Base-by-base conservation (phyloP, 2,888 invertebrate species). In the Lagria hirta region DNA sequence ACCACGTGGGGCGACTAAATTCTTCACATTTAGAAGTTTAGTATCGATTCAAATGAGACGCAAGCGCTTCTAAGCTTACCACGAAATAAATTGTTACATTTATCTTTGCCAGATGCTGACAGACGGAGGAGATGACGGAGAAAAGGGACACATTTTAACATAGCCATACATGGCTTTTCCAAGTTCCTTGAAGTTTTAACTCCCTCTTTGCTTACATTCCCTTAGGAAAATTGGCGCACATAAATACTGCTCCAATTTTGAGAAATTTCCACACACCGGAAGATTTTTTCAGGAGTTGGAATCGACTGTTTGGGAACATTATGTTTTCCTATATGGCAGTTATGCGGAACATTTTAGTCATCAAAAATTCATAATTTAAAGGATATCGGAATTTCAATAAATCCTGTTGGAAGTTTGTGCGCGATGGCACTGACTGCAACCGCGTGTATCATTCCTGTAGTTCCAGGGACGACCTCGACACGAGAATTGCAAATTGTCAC, bases 341-440 rank as follows among this genome's bases (percentile, higher is more conserved):
- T 22, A 24, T 24, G 27, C 27, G 21, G 28, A 18, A 26, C 30
- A 28, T 29, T 34, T 30, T n/a, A 18, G 16, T 14, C 29, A 35
- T 35, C 33, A 41, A 26, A 44, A 38, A 44, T 44, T 44, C 38
- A 38, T 44, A 46, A 46, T 46, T 42, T 37, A 17, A 12, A 22
- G 30, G 34, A 32, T 47, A 47, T 47, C 32, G 47, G 47, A 47
- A 47, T 47, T 47, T 37, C 41, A 20, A 42, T 47, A 47, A 47
- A 47, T 47, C 35, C 30, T n/a, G 15, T 36, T 18, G 15, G 37
- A 24, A 34, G 40, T 30, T 29, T 46, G 57, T 38, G 47, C 50
- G 32, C 43, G 54, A 52, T 54, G 55, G 55, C 48, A 55, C 57
- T 38, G 41, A 42, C 49, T 47, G 38, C 44, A 48, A 47, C 51